Evolutionary conservation across 2,113 vertebrate genomes (phyloP).

Genomic region (Menidia beryllina): DNA sequence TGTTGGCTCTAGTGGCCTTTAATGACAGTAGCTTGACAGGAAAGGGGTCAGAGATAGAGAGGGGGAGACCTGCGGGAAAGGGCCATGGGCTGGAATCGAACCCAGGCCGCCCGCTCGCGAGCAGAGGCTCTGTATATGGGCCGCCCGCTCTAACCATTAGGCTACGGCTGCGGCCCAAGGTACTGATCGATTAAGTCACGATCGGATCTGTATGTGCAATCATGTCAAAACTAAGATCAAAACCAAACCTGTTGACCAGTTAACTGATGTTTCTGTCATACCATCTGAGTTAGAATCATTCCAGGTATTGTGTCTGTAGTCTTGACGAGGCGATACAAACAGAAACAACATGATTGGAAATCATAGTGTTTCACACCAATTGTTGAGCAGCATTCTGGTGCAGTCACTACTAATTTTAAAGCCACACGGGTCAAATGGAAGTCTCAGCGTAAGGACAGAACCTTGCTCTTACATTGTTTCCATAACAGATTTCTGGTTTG

Average conservation of each 20-base stretch:
- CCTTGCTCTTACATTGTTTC: neutral
- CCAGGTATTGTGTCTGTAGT: neutral
- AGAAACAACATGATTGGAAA: neutral
- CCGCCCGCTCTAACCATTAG: too few relatives aligned
- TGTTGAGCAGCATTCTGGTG: too few relatives aligned
- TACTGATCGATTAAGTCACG: neutral
- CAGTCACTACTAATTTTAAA: neutral
- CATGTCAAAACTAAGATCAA: neutral
- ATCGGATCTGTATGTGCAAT: neutral
- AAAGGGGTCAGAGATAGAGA: too few relatives aligned
- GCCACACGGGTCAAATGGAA: too few relatives aligned
- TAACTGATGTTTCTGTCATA: neutral
- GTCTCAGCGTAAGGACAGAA: too few relatives aligned
- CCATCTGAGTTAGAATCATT: neutral
- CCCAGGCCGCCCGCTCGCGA: too few relatives aligned
- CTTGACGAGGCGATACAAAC: neutral
- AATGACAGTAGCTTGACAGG: too few relatives aligned
- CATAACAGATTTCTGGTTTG: neutral
- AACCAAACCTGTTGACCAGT: neutral
- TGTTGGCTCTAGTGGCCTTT: too few relatives aligned
- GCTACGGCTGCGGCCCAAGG: too few relatives aligned
- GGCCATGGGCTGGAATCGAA: too few relatives aligned
- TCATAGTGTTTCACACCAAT: neutral
- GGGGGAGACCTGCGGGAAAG: too few relatives aligned
- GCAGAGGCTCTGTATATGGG: too few relatives aligned